Percentiles rank a stretch among this genome's conserved stretches.
Conservation (phyloP, 1,140 invertebrate genomes). For the Elysia chlorotica region DNA sequence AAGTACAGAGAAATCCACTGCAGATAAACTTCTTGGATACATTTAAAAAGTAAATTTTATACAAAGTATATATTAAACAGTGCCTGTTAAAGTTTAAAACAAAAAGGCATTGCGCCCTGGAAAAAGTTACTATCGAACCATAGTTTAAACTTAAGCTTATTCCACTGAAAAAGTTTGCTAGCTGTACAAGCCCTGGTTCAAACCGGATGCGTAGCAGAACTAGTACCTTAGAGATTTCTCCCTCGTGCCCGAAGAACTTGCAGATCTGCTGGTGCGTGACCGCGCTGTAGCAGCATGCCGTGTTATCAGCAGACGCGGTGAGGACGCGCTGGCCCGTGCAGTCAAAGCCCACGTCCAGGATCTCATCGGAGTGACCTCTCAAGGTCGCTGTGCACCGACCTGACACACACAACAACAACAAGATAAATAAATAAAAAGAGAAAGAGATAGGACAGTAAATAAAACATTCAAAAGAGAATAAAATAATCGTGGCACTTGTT, state of each 20-base stretch:
- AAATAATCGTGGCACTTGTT: too few relatives aligned
- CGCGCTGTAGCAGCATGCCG: conserved; percentile 73
- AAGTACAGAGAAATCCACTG: too few relatives aligned
- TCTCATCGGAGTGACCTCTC: conserved; percentile 74
- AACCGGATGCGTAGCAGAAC: too few relatives aligned
- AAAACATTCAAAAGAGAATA: not conserved
- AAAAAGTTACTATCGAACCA: too few relatives aligned
- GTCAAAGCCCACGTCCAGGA: conserved; percentile 77
- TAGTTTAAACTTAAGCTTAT: too few relatives aligned
- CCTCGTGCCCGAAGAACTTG: conserved; percentile 73
- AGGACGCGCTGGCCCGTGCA: conserved; percentile 72
- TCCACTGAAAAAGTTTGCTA: too few relatives aligned
- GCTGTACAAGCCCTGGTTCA: too few relatives aligned
- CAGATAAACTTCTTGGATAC: too few relatives aligned
- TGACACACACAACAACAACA: conserved; percentile 21
- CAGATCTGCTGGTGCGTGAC: conserved; percentile 68
- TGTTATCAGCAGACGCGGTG: conserved; percentile 75
- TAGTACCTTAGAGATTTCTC: conserved; percentile 76
- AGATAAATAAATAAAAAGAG: not conserved
- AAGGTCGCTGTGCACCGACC: conserved; percentile 69
- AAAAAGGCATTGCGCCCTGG: too few relatives aligned
- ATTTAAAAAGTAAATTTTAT: too few relatives aligned
- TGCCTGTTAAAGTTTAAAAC: too few relatives aligned
- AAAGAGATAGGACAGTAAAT: not conserved
- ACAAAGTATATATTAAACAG: too few relatives aligned